Base-by-base conservation (phyloP, 2,113 vertebrate genomes). In the Stercorarius parasiticus region DNA sequence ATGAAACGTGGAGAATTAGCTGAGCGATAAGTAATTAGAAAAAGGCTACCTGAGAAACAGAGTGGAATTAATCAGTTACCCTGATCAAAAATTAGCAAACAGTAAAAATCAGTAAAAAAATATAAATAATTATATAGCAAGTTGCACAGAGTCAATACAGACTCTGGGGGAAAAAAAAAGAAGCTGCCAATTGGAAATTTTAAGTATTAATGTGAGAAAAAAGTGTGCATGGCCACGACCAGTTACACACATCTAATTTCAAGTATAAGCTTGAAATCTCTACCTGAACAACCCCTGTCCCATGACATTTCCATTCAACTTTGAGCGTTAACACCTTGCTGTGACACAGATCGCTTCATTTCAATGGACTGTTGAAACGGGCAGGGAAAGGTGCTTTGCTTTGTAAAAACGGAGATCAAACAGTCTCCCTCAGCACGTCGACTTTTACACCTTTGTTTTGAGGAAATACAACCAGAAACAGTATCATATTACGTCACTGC, bases 401-500 rank as follows among this genome's bases (percentile, higher is more conserved):
- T 74, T 58, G 55, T 40, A 50, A 32, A 30, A 10, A n/a, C 4
- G 3, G 15, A 50, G 26, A 55, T 11, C 6, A 9, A 61, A 71
- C 45, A 25, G 20, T 56, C 70, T 86, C 58, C 52, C 9, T 27
- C 36, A 15, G 27, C 67, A 29, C 12, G 29, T 12, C 2, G 4
- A 52, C 77, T n/a, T 29, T 4, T 30, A 26, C 25, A 53, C 55
- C 53, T 52, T 69, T 47, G 65, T 45, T 79, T 19, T 25, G 69
- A 89, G 61, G 38, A 78, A 78, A 66, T 10, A 34, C 42, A 52
- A 22, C 3, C 43, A 81, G 38, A 77, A 66, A 12, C 13, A 36
- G 10, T 6, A 50, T 4, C 36, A 32, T 7, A 3, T 3, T 0
- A 13, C 2, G 20, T 32, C 22, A 38, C 26, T 10, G 34, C 34